A percentile compares a stretch with the other conserved stretches of the same genome.
phyloP scores from a whole-genome alignment of 1,140 invertebrate species.

The Ips nitidus region DNA sequence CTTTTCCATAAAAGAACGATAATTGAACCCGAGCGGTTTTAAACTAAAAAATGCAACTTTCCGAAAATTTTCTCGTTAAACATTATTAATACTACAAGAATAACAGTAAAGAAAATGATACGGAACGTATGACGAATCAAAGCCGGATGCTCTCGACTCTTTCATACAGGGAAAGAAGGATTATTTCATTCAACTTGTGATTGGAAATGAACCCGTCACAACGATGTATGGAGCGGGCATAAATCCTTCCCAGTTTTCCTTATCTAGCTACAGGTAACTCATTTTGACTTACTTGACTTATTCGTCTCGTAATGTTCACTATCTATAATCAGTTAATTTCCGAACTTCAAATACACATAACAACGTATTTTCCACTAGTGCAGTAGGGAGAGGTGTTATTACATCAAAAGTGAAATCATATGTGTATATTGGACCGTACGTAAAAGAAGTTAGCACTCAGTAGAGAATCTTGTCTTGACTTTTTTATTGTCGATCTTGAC shows the following conservation, averaged over 20 bases:
- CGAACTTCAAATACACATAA: no score
- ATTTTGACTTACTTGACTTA: background rate
- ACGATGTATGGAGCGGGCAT: background rate
- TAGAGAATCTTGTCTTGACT: no score
- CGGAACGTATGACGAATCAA: background rate
- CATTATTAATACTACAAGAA: background rate
- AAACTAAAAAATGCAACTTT: slow-evolving; percentile 20
- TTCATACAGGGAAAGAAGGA: background rate
- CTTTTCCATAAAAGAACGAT: slow-evolving; percentile 26
- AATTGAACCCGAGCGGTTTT: slow-evolving; percentile 15
- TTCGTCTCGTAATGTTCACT: no score
- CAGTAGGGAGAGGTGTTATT: no score
- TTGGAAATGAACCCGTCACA: background rate
- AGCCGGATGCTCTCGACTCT: background rate
- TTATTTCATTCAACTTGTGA: slow-evolving; percentile 1
- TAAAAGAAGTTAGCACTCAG: no score
- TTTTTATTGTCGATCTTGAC: no score
- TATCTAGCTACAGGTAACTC: background rate
- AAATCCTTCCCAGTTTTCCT: background rate
- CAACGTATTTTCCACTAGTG: no score
- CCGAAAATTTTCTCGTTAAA: background rate
- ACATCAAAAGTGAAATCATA: no score
- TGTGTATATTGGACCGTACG: no score
- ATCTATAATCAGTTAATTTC: no score
- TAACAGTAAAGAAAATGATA: background rate